Evolutionary conservation across 2,888 invertebrate species (phyloP).

Genomic region (Polymixis lichenea): DNA sequence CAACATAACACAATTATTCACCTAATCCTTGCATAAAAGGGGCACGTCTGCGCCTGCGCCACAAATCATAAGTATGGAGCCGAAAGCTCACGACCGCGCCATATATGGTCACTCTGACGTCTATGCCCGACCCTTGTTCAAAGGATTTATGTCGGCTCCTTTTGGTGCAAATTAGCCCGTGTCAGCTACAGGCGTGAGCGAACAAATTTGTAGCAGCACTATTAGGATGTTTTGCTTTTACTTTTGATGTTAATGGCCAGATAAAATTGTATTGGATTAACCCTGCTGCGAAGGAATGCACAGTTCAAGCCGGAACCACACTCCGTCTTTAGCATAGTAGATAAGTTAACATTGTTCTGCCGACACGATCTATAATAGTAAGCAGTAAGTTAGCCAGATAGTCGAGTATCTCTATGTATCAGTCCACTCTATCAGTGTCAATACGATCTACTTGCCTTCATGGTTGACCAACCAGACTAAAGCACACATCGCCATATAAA

Average conservation of each 20-base stretch:
- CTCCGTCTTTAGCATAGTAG: slow-evolving; percentile 31
- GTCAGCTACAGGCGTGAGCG: slow-evolving; percentile 84
- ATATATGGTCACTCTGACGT: slow-evolving; percentile 83
- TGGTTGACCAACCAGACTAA: slow-evolving; percentile 29
- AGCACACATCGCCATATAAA: slow-evolving; percentile 30
- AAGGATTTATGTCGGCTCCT: slow-evolving; percentile 86
- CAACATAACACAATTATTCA: slow-evolving; percentile 63
- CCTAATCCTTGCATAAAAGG: slow-evolving; percentile 62
- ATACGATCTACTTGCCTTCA: slow-evolving; percentile 20
- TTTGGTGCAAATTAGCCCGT: slow-evolving; percentile 88
- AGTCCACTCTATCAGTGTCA: slow-evolving; percentile 52
- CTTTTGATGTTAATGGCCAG: slow-evolving; percentile 58
- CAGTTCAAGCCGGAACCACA: slow-evolving; percentile 21
- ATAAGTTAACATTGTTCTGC: slow-evolving; percentile 51
- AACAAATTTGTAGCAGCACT: slow-evolving; percentile 81
- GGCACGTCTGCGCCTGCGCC: slow-evolving; percentile 64
- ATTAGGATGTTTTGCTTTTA: slow-evolving; percentile 66
- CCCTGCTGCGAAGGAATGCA: slow-evolving; percentile 35
- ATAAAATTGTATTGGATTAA: slow-evolving; percentile 43
- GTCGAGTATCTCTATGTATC: slow-evolving; percentile 24
- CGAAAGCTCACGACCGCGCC: slow-evolving; percentile 84
- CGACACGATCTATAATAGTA: slow-evolving; percentile 50
- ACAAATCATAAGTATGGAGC: slow-evolving; percentile 88
- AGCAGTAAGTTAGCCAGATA: slow-evolving; percentile 37
- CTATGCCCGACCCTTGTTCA: slow-evolving; percentile 81